Evolutionary conservation across 2,888 invertebrate genomes (phyloP).

Genomic region (Cosmia pyralina): DNA sequence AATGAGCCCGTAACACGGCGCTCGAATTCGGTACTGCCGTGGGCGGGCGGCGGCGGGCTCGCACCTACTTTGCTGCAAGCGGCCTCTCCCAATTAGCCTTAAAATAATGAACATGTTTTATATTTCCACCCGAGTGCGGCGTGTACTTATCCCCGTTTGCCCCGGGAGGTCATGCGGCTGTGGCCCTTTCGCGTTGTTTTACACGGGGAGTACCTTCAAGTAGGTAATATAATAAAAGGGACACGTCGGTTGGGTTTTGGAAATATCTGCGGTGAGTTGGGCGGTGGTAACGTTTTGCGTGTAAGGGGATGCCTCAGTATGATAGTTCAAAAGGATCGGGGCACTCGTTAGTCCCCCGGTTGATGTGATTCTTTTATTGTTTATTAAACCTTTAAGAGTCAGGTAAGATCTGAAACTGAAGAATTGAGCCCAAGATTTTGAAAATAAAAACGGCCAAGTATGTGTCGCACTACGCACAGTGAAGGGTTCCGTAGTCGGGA

Average conservation of each 20-base stretch:
- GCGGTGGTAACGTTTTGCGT: conserved; percentile 71
- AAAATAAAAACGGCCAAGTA: background rate
- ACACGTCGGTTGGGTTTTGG: conserved; percentile 75
- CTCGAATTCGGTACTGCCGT: conserved; percentile 86
- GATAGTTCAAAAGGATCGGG: conserved; percentile 67
- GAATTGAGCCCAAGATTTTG: background rate
- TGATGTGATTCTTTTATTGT: conserved; percentile 9
- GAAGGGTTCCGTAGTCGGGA: background rate
- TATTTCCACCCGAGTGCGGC: conserved; percentile 88
- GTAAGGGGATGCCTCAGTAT: conserved; percentile 71
- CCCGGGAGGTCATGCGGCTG: conserved; percentile 87
- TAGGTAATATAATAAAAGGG: conserved; percentile 79
- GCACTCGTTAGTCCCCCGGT: conserved; percentile 55
- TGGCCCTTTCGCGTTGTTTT: conserved; percentile 78
- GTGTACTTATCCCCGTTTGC: conserved; percentile 87
- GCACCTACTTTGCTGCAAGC: conserved; percentile 87
- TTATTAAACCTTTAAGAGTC: background rate
- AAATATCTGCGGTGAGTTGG: conserved; percentile 67
- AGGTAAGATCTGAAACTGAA: conserved; percentile 3
- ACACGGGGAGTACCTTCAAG: conserved; percentile 81
- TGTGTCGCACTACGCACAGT: background rate
- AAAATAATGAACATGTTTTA: conserved; percentile 91
- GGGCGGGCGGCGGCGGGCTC: conserved; percentile 84
- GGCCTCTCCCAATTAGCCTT: conserved; percentile 90
- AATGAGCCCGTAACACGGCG: conserved; percentile 84